Base-by-base conservation (phyloP, 2,888 invertebrate genomes). In the Cephus pygmeus region DNA sequence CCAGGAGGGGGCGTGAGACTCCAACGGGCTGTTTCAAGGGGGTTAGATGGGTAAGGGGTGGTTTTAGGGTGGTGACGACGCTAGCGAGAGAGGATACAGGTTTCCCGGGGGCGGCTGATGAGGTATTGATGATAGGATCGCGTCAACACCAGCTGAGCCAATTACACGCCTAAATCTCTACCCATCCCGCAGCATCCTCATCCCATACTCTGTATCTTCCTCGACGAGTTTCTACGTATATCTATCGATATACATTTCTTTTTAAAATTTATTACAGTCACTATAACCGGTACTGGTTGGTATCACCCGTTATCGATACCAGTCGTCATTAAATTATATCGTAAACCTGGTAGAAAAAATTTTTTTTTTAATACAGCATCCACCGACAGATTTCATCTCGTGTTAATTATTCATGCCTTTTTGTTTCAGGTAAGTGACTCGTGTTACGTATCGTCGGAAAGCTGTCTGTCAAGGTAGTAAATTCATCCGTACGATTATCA, bases 81-180 rank as follows among this genome's bases (percentile, higher is more conserved):
- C 23, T 23, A 23, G 79, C 69, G 77, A 79, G 83, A 81, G 84
- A 79, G 85, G 88, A 88, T 90, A 88, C 91, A 91, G 91, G 89
- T 90, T 91, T 90, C 89, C 90, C 87, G 86, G 88, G 90, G 89
- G 88, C 88, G 87, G 88, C 92, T 93, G 93, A 93, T 93, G 93
- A 93, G 93, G 91, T 93, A 93, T 93, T 93, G 93, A 93, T 93
- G 93, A 93, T 93, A 92, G 92, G 91, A 92, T 92, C 92, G 92
- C 93, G 93, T 93, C 93, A 92, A 92, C 92, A 92, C 92, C 93
- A 93, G 93, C 93, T 93, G 93, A 93, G 93, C 93, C 93, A 93
- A 93, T 93, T 93, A 93, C 93, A 92, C 89, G 90, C 87, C 90
- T 90, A 90, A 91, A 91, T 91, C 91, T 90, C 89, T 84, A 81